A percentile compares a stretch with the other conserved stretches of the same genome.
phyloP scores from a whole-genome alignment of 2,113 vertebrate species.

The Alexandromys fortis region DNA sequence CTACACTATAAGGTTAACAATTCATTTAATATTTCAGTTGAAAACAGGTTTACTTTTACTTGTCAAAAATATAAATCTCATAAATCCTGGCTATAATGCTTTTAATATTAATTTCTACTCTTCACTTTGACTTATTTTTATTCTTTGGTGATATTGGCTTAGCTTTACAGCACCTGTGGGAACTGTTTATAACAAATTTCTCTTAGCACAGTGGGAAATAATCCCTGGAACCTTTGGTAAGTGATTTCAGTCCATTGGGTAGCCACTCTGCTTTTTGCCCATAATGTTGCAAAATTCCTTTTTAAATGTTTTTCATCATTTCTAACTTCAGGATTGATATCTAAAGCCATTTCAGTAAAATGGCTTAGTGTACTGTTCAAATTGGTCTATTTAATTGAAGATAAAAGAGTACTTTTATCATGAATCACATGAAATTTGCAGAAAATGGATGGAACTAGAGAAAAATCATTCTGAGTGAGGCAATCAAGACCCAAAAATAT shows the following conservation, averaged over 20 bases:
- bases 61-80: slow-evolving; percentile 26
- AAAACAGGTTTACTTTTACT: neutral
- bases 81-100: neutral
- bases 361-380: neutral
- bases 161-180: slow-evolving; percentile 56
- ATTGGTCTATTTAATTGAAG: neutral
- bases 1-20: neutral
- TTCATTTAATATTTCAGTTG: neutral
- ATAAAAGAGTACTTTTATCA: neutral
- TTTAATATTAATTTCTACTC: neutral
- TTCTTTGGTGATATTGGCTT: slow-evolving; percentile 29
- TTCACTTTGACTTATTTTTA: slow-evolving; percentile 55
- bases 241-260: neutral
- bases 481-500: neutral
- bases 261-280: slow-evolving; percentile 10
- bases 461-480: neutral
- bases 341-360: slow-evolving; percentile 38
- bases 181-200: neutral
- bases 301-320: slow-evolving; percentile 49
- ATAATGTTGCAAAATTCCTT: slow-evolving; percentile 68
- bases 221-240: neutral
- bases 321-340: slow-evolving; percentile 2
- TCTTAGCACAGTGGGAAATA: neutral
- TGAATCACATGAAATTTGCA: neutral
- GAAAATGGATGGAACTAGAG: neutral